These are phyloP conservation scores for Eueremaeus valkanovi DNA, from an alignment of 2,888 invertebrate genomes.

Conservation along the genomic window DNA sequence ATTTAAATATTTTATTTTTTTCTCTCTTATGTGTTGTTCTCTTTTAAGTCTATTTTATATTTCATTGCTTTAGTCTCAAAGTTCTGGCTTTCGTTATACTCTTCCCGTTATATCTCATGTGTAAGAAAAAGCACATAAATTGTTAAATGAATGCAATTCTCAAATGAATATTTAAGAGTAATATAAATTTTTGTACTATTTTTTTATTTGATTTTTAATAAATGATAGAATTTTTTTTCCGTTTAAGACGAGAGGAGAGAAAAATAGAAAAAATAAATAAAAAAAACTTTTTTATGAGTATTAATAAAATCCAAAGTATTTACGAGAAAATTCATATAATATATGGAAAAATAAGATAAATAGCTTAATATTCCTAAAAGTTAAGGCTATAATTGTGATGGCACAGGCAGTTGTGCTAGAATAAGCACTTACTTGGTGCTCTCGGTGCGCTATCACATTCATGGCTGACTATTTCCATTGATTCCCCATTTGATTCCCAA, in stretches of 20 bases:
- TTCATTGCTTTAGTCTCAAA: neutral
- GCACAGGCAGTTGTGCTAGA: no score
- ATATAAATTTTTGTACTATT: neutral
- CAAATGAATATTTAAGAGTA: neutral
- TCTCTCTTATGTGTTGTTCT: neutral
- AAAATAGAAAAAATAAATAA: no score
- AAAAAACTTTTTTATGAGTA: no score
- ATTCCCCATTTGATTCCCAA: conserved; percentile 14
- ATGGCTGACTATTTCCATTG: conserved; percentile 4
- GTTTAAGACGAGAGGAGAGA: no score
- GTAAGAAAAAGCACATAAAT: neutral
- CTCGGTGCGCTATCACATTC: neutral
- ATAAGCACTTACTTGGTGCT: no score
- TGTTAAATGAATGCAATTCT: neutral
- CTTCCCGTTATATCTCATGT: neutral
- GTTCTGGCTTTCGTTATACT: neutral
- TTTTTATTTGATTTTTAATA: no score
- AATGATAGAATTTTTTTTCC: no score
- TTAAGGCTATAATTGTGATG: no score
- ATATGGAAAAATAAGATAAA: no score
- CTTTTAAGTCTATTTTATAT: neutral
- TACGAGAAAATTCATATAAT: no score
- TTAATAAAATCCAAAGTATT: no score
- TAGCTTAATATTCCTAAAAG: no score
- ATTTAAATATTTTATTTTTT: conserved; percentile 11